Evolutionary conservation across 1,140 invertebrate species (phyloP), one percentile per base, ranked within the genome.

Genomic region (Manduca sexta): DNA sequence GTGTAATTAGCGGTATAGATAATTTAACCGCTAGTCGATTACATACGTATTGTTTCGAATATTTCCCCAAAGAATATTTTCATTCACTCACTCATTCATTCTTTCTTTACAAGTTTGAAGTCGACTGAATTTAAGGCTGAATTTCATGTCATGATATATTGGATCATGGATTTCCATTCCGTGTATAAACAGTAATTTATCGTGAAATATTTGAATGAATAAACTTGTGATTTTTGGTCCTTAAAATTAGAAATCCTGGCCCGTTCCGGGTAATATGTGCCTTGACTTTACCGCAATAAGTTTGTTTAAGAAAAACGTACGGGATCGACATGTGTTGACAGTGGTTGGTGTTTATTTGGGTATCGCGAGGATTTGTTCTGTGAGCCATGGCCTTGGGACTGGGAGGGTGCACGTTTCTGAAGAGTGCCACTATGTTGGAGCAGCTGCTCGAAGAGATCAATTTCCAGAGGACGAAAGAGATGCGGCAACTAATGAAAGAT

Each of bases 381-480:
- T 55, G 40, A 30, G 60, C 37, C 31, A 91, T 91, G 90, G 88
- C 90, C 59, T 79, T 90, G 63, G 87, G 88, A 53, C 79, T 90
- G 62, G 87, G 88, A 56, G 88, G 86, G 30, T 87, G 89, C 7
- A 83, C 87, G 37, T 86, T 89, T 34, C 66, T 92, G 30, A 90
- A 90, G 69, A 87, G 90, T 18, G 90, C 93, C 11, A 94, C 92
- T n/a, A 90, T 92, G 74, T 76, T 96, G 52, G 93, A 96, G 70
- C 94, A 95, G 65, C 86, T 97, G 15, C 86, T 97, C 13, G 94
- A 96, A 68, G 95, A 97, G 77, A 96, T 97, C 51, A 95, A 94
- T 75, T 96, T 96, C 69, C 94, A 96, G 74, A 88, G 95, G 42
- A 94, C 93, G 3, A 95, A 96, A 79, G 94, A 97, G 84, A 94